Conservation (phyloP, 1,140 invertebrate species). For the Drusus annulatus region DNA sequence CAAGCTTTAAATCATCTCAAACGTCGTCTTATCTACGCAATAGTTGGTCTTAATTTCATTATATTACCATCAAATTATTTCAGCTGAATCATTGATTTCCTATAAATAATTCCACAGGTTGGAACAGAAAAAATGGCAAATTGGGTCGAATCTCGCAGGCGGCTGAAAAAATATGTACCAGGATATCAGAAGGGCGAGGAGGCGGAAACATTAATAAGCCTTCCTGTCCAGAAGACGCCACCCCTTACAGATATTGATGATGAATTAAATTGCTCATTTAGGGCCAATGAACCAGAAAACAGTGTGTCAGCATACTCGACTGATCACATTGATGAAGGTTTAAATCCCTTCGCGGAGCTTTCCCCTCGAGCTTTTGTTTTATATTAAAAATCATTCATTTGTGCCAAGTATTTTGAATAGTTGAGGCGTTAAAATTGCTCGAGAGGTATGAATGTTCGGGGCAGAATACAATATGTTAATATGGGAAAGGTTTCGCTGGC, state of each 20-base stretch:
- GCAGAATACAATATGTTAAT: too few species aligned
- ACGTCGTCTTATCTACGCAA: too few species aligned
- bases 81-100: too few species aligned
- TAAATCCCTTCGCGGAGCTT: background rate
- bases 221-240: constrained; percentile 20
- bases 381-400: constrained; percentile 36
- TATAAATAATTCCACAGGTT: too few species aligned
- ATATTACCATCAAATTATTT: too few species aligned
- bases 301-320: constrained; percentile 44
- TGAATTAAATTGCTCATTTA: constrained; percentile 55
- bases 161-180: constrained; percentile 12
- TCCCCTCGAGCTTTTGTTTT: background rate
- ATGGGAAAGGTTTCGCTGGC: too few species aligned
- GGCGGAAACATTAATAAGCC: constrained; percentile 42
- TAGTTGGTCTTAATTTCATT: too few species aligned
- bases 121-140: background rate
- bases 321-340: constrained; percentile 38
- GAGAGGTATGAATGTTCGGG: background rate
- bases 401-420: constrained; percentile 14
- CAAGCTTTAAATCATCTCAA: too few species aligned
- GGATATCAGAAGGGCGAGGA: constrained; percentile 36
- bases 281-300: constrained; percentile 49
- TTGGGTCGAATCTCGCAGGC: background rate
- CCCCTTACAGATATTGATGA: constrained; percentile 47
- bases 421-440: constrained; percentile 5